These are phyloP conservation scores for Operophtera brumata DNA, from an alignment of 2,888 invertebrate species.

Conservation along the genomic window DNA sequence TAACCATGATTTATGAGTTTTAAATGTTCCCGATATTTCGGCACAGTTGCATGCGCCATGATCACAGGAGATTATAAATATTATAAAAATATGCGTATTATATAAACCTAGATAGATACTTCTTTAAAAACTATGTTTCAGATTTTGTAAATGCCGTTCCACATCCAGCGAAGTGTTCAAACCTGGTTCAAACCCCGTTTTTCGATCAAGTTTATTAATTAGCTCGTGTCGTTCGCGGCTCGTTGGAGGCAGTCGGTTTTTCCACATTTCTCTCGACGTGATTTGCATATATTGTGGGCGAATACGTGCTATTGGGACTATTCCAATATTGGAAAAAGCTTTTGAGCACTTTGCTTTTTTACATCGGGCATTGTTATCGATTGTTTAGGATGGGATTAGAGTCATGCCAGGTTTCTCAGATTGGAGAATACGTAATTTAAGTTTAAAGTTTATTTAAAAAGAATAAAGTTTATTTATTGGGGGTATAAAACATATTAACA, in stretches of 20 bases:
- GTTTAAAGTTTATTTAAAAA: no score
- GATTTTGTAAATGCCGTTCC: not conserved
- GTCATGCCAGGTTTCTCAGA: no score
- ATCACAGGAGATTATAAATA: no score
- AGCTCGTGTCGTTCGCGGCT: constrained; percentile 10
- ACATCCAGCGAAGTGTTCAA: not conserved
- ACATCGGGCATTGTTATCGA: not conserved
- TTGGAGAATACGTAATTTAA: no score
- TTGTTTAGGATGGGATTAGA: not conserved
- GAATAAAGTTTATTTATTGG: no score
- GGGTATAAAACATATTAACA: no score
- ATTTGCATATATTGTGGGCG: constrained; percentile 14
- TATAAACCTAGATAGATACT: not conserved
- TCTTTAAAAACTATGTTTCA: not conserved
- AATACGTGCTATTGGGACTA: not conserved
- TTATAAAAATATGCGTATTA: not conserved
- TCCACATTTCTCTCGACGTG: constrained; percentile 12
- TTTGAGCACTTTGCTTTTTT: not conserved
- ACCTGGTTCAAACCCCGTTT: no score
- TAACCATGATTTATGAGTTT: no score
- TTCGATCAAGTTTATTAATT: constrained; percentile 11
- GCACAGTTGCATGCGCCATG: no score
- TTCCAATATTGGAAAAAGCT: constrained; percentile 10
- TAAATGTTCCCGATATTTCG: no score
- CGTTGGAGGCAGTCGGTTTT: constrained; percentile 7